Base-by-base conservation (phyloP, 2,797 vertebrate species). In the Melanotaenia boesemani region DNA sequence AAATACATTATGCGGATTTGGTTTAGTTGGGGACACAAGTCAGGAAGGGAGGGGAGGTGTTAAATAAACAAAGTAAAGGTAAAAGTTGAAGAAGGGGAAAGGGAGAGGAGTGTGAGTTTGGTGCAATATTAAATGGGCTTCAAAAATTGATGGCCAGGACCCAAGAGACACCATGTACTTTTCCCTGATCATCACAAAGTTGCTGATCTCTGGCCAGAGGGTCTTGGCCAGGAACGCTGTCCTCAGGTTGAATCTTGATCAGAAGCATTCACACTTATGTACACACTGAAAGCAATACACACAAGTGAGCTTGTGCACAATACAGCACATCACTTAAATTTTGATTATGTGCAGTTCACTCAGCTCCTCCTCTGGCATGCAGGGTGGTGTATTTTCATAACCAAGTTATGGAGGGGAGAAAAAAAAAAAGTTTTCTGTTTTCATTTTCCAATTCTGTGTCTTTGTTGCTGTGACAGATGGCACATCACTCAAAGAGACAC, bases 1-100 rank as follows among this genome's bases (percentile, higher is more conserved):
- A 91, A 92, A 88, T 86, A 66, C 83, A 91, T 93, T 91, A 86
- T 91, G 86, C 72, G 81, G 83, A 91, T 92, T 87, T 88, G 62
- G 77, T 68, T 18, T 39, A 65, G 77, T 67, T 78, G 83, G 72
- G 64, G 83, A 87, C 86, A 85, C 76, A 81, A 86, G 56, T 83
- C 60, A 71, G 63, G 77, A 59, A 71, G 73, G 55, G 69, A 79
- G 61, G 48, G 58, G 67, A 68, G 80, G 71, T 70, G 72, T 72
- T 83, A 78, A 85, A 81, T 85, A 89, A 89, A 91, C 86, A 88
- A 77, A 77, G 69, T 77, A 50, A 78, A 86, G 72, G 66, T 64
- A 71, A 50, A 83, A 76, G 76, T 81, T 56, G 67, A 87, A 70
- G 63, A 67, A 74, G 46, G 62, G 63, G 62, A 65, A 72, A 69